phyloP scores from a whole-genome alignment of 2,888 invertebrate species.

The Noctua janthina region DNA sequence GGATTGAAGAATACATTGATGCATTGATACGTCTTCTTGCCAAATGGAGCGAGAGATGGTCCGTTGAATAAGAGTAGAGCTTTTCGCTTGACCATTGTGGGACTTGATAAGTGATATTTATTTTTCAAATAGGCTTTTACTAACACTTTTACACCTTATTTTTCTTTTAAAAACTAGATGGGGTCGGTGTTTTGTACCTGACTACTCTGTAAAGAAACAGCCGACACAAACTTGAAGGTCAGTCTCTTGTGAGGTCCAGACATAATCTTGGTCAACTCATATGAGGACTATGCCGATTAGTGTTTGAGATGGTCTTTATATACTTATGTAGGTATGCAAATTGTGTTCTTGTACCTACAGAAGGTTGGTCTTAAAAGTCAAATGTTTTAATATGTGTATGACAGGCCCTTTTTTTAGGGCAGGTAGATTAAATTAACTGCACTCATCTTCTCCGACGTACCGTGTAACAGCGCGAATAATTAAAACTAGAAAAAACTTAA shows the following conservation, averaged over 20 bases:
- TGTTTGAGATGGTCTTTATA: too few relatives aligned
- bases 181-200: too few relatives aligned
- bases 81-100: background rate
- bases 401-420: background rate
- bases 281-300: too few relatives aligned
- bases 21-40: constrained; percentile 18
- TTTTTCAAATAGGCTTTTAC: too few relatives aligned
- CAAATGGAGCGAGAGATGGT: constrained; percentile 16
- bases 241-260: too few relatives aligned
- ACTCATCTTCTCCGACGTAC: background rate
- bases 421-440: background rate
- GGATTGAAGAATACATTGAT: constrained; percentile 30
- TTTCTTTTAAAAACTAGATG: too few relatives aligned
- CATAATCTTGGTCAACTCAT: too few relatives aligned
- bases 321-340: too few relatives aligned
- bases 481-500: constrained; percentile 5
- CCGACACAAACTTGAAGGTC: too few relatives aligned
- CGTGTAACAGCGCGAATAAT: background rate
- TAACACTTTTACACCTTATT: too few relatives aligned
- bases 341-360: background rate
- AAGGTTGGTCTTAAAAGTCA: background rate
- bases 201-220: too few relatives aligned
- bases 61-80: constrained; percentile 5
- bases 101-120: too few relatives aligned
- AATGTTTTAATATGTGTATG: background rate